Evolutionary conservation across 1,140 invertebrate genomes (phyloP).

Genomic region (Heliothis virescens): DNA sequence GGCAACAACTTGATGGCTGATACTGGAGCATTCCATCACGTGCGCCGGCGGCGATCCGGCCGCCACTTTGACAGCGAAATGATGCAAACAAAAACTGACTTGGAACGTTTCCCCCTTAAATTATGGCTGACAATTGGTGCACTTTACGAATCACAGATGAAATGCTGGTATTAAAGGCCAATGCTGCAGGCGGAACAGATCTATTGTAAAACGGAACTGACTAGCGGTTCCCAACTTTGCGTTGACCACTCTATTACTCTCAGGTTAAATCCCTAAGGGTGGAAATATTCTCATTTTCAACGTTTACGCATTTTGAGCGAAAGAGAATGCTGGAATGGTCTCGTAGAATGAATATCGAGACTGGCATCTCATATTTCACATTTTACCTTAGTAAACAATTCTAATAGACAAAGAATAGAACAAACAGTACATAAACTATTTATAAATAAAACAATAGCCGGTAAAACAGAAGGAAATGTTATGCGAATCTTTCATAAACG

Average conservation of each 20-base stretch:
- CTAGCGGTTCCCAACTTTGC: background rate
- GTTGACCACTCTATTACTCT: no score
- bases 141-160: constrained; percentile 46
- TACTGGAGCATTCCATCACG: constrained; percentile 71
- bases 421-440: background rate
- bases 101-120: constrained; percentile 39
- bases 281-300: no score
- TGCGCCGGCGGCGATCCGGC: constrained; percentile 47
- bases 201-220: constrained; percentile 52
- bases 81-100: constrained; percentile 62
- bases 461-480: constrained; percentile 3
- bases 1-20: constrained; percentile 54
- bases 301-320: no score
- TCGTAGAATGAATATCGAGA: no score
- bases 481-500: constrained; percentile 18
- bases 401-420: background rate
- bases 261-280: no score
- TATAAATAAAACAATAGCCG: constrained; percentile 2
- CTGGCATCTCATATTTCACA: background rate
- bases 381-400: background rate
- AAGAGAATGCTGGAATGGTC: no score
- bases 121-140: constrained; percentile 49
- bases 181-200: constrained; percentile 35
- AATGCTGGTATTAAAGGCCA: constrained; percentile 38
- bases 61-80: constrained; percentile 55